phyloP scores from a whole-genome alignment of 2,113 vertebrate species.

The Rhipidura dahli region DNA sequence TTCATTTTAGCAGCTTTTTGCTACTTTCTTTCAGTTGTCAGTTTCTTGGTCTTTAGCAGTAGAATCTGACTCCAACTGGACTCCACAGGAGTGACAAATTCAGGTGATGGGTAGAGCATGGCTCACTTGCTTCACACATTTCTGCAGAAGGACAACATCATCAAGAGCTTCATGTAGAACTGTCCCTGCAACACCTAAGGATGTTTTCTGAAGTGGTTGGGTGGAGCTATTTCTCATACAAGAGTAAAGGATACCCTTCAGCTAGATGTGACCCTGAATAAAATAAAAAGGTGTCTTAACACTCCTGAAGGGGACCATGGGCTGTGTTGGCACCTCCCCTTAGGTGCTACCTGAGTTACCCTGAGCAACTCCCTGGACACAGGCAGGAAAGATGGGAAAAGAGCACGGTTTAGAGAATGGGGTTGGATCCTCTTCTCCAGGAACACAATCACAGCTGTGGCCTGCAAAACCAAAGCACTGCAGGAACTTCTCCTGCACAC shows the following conservation, averaged over 20 bases:
- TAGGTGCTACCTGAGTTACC: not conserved
- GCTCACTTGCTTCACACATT: not conserved
- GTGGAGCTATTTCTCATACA: not conserved
- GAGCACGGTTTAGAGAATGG: not conserved
- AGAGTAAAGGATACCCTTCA: not conserved
- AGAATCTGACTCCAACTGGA: not conserved
- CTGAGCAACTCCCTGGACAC: not conserved
- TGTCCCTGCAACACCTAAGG: not conserved
- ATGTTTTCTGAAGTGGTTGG: not conserved
- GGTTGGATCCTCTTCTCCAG: not conserved
- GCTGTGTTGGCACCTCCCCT: not conserved
- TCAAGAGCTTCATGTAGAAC: fast-evolving
- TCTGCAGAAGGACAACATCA: not conserved
- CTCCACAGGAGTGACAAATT: not conserved
- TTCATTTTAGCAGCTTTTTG: not conserved
- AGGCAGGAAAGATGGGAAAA: not conserved
- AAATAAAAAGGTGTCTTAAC: not conserved
- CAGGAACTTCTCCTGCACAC: not conserved
- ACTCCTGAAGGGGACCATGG: not conserved
- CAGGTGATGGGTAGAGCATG: not conserved
- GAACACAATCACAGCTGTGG: not conserved
- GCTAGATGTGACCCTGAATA: not conserved
- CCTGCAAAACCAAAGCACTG: not conserved
- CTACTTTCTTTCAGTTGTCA: not conserved
- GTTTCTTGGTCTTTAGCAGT: not conserved